Evolutionary conservation across 2,113 vertebrate species (phyloP), one percentile per base, ranked within the genome.

Genomic region (Scomber colias): DNA sequence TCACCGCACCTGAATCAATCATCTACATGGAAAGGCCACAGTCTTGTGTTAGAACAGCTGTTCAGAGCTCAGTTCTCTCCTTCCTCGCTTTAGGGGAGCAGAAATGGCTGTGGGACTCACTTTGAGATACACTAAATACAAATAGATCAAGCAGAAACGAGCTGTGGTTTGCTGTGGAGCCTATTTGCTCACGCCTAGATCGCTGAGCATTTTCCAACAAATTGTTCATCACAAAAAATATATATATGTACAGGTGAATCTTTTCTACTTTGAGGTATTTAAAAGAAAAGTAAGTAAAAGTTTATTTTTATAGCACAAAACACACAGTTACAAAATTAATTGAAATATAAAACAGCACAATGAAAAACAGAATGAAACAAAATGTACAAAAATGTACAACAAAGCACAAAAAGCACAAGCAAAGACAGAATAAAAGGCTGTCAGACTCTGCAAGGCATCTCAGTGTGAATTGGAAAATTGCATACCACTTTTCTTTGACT

Each of bases 1-100:
- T 77, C 82, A 59, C 79, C 17, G 81, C 88, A 90, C 91, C 90
- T 91, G 89, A 92, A 94, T 94, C 93, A 93, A 94, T 94, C 93
- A 94, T 89, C 89, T 68, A 78, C 90, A 89, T 84, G 85, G 89
- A 92, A 88, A 92, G 84, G 87, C 90, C 87, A 82, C 84, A 79
- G 89, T 87, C 82, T 83, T 61, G 69, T 46, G 76, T 77, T 64
- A 59, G 77, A 89, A 81, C 83, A 89, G 87, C 86, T 75, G 88
- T 79, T 88, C 60, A 45, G 61, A 86, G 79, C 79, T 71, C 61
- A n/a, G 62, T 70, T 62, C 61, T 17, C 74, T 82, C 51, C 50
- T 77, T 40, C 75, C 60, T 70, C 60, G 24, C 67, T 77, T 71
- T 11, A 71, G 71, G 45, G 65, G 75, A 87, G 71, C 46, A 46